A percentile compares a stretch with the other conserved stretches of the same genome.
These are phyloP conservation scores for Catocala nupta DNA, from an alignment of 2,888 invertebrate species.

Conservation along the genomic window DNA sequence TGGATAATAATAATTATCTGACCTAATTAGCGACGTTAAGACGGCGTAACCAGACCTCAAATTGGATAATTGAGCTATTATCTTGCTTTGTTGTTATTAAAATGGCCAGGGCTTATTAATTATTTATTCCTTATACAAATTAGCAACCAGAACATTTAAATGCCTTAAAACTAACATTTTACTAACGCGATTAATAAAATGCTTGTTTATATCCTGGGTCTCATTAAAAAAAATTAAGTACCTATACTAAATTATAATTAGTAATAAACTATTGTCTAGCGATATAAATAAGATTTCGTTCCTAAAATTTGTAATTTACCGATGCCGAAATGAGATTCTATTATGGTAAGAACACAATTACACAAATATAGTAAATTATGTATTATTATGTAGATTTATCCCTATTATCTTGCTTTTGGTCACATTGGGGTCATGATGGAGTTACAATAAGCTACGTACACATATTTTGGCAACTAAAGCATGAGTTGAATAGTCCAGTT, in stretches of 20 bases:
- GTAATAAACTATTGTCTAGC: no score
- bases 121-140: background rate
- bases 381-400: conserved; percentile 12
- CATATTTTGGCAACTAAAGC: conserved; percentile 5
- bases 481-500: conserved; percentile 4
- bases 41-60: background rate
- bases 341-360: background rate
- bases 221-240: no score
- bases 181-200: no score
- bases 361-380: conserved; percentile 1
- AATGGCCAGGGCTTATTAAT: background rate
- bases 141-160: no score
- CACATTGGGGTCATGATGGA: background rate
- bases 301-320: no score
- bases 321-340: background rate
- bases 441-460: background rate
- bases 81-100: background rate
- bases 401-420: conserved; percentile 1
- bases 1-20: no score
- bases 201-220: no score
- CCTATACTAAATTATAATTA: no score
- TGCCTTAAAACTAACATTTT: no score
- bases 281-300: no score
- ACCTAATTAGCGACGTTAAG: background rate
- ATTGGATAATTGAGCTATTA: conserved; percentile 3